A percentile compares a stretch with the other conserved stretches of the same genome.
These are phyloP conservation scores for Hippocampus kuda DNA, from an alignment of 2,797 vertebrate species.

Conservation along the genomic window DNA sequence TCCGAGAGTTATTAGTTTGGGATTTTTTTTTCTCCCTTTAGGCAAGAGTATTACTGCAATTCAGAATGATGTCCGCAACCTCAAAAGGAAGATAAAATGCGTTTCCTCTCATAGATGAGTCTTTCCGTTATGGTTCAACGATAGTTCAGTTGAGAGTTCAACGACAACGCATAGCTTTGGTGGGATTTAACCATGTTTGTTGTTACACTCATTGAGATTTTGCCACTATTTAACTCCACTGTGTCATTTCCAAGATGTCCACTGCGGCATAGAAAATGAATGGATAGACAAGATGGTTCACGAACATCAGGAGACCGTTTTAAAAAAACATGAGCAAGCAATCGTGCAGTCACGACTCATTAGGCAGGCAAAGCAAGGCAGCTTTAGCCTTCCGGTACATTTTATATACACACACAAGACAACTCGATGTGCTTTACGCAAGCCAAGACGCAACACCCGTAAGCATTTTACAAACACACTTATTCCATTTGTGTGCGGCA, in stretches of 20 bases:
- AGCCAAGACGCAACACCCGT: too few relatives aligned
- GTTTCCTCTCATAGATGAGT: not conserved
- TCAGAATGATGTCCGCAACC: not conserved
- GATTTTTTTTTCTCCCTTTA: not conserved
- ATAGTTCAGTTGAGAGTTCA: slow-evolving; percentile 1
- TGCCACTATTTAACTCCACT: not conserved
- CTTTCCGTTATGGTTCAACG: not conserved
- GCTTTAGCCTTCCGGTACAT: too few relatives aligned
- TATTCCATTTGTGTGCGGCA: too few relatives aligned
- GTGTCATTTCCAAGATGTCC: not conserved
- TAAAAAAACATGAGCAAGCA: too few relatives aligned
- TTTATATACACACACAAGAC: too few relatives aligned
- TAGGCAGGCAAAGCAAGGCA: too few relatives aligned
- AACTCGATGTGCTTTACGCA: too few relatives aligned
- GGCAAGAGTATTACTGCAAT: not conserved
- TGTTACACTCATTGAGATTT: not conserved
- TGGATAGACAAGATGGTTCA: not conserved
- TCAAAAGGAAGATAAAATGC: slow-evolving; percentile 3
- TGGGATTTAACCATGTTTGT: not conserved
- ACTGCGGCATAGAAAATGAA: not conserved
- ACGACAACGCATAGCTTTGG: not conserved
- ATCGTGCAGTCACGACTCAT: too few relatives aligned
- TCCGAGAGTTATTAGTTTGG: slow-evolving; percentile 5
- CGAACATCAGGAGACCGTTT: too few relatives aligned
- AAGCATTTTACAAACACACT: too few relatives aligned